Evolutionary conservation across 2,113 vertebrate species (phyloP).

Genomic region (Edolisoma coerulescens): DNA sequence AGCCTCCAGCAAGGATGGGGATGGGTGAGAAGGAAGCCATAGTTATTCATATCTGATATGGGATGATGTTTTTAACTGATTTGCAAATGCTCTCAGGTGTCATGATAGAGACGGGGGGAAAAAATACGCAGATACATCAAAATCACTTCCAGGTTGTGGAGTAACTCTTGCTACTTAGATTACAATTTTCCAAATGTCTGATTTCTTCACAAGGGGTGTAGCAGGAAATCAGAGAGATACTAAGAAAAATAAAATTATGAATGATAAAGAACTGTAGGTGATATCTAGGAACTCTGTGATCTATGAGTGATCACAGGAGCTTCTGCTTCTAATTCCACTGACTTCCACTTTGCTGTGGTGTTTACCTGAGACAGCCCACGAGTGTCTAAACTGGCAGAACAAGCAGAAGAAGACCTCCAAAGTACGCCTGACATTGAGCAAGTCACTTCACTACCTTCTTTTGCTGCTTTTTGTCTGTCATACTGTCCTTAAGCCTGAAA

Average conservation of each 20-base stretch:
- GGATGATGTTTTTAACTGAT: neutral
- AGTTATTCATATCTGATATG: slow-evolving; percentile 43
- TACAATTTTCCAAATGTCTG: neutral
- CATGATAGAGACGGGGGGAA: neutral
- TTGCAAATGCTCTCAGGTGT: slow-evolving; percentile 7
- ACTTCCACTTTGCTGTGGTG: neutral
- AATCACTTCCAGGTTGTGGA: slow-evolving; percentile 9
- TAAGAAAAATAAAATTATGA: neutral
- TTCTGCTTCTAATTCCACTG: neutral
- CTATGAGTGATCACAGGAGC: neutral
- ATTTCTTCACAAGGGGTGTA: neutral
- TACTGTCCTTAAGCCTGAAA: neutral
- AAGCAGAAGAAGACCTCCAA: neutral
- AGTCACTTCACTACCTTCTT: neutral
- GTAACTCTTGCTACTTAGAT: neutral
- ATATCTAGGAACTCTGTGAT: neutral
- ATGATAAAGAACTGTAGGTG: neutral
- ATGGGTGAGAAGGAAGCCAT: neutral
- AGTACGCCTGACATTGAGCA: neutral
- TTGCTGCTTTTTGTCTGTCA: neutral
- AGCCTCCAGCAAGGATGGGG: neutral
- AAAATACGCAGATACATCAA: neutral
- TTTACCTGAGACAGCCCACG: neutral
- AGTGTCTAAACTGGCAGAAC: neutral
- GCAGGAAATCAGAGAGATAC: neutral